phyloP scores from a whole-genome alignment of 2,888 invertebrate species.

The Drosophila lacicola region DNA sequence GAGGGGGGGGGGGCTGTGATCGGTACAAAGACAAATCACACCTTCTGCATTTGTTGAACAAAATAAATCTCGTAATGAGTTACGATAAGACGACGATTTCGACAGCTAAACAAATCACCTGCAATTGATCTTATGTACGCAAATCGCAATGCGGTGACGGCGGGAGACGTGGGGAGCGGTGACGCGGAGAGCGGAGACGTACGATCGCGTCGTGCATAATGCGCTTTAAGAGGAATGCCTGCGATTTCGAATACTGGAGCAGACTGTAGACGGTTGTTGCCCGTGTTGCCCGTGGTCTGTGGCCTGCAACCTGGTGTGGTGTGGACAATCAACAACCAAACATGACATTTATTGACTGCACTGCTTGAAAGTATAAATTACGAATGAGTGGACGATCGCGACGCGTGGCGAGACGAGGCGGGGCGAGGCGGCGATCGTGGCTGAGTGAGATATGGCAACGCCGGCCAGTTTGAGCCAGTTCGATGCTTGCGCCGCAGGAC shows the following conservation, averaged over 20 bases:
- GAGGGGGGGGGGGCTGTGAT: constrained; percentile 42
- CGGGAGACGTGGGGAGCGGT: not conserved
- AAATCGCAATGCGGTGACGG: constrained; percentile 60
- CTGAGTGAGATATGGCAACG: constrained; percentile 60
- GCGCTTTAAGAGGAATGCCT: constrained; percentile 76
- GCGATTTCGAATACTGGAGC: constrained; percentile 81
- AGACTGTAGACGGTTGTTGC: constrained; percentile 26
- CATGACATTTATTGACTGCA: constrained; percentile 84
- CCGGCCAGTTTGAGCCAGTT: constrained; percentile 25
- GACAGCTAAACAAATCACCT: constrained; percentile 85
- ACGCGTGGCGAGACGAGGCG: not conserved
- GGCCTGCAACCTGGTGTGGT: constrained; percentile 43
- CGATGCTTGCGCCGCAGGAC: constrained; percentile 69
- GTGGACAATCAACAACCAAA: constrained; percentile 80
- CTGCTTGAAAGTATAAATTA: constrained; percentile 78
- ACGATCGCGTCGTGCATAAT: constrained; percentile 55
- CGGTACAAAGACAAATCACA: constrained; percentile 85
- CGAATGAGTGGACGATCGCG: constrained; percentile 63
- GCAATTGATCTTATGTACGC: constrained; percentile 84
- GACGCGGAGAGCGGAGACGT: constrained; percentile 17
- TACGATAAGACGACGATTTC: constrained; percentile 85
- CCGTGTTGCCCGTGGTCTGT: constrained; percentile 2
- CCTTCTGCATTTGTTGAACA: constrained; percentile 85
- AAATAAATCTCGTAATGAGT: constrained; percentile 85
- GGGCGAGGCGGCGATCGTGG: constrained; percentile 56